phyloP scores from a whole-genome alignment of 2,113 vertebrate genomes.

The Conger conger region DNA sequence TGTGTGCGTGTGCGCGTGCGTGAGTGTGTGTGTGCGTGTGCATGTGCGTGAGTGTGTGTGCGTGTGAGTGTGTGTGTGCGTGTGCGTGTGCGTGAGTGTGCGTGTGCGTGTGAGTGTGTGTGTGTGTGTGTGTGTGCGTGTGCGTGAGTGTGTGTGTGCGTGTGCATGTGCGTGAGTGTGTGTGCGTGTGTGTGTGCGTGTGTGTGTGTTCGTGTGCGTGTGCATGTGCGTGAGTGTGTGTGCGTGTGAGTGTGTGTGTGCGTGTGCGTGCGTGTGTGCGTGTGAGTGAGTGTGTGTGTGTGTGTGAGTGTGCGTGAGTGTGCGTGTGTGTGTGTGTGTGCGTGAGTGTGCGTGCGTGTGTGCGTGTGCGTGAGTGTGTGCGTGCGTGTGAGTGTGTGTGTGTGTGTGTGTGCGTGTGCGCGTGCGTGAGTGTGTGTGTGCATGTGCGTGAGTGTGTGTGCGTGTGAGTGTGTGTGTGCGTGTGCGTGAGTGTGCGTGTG shows the following conservation, averaged over 20 bases:
- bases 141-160: too few relatives aligned
- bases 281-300: too few relatives aligned
- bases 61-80: background rate
- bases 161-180: too few relatives aligned
- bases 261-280: background rate
- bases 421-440: too few relatives aligned
- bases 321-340: too few relatives aligned
- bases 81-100: too few relatives aligned
- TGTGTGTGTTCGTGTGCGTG: background rate
- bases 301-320: too few relatives aligned
- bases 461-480: too few relatives aligned
- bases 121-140: background rate
- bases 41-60: background rate
- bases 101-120: too few relatives aligned
- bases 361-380: background rate
- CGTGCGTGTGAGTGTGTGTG: background rate
- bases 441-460: too few relatives aligned
- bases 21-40: background rate
- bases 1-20: background rate
- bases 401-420: background rate
- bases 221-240: background rate
- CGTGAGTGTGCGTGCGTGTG: background rate
- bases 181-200: too few relatives aligned
- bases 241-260: background rate
- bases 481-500: background rate